Evolutionary conservation across 2,888 invertebrate species (phyloP), one percentile per base, ranked within the genome.

Genomic region (Cheiracanthium punctorium): DNA sequence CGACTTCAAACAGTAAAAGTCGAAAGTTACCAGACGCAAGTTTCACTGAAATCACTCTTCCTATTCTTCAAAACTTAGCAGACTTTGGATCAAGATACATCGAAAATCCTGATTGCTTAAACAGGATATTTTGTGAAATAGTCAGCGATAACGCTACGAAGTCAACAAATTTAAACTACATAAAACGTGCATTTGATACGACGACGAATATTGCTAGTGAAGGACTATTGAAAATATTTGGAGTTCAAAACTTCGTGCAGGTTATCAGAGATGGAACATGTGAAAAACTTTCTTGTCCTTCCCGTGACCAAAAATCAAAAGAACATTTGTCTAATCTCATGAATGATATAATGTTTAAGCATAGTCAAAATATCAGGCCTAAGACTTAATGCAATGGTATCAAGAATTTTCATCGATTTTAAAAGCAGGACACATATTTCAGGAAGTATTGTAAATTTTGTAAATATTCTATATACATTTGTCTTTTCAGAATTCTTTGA

Each of bases 41-140:
- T n/a, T 58, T 58, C 0, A 20, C 41, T 2, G 84, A 79, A 20
- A 24, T 77, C 7, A n/a, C 67, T 12, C 33, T 64, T n/a, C 43
- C 82, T 20, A 37, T 82, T 52, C 20, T 84, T 17, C 73, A 79
- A 48, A 74, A 79, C 30, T 52, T 79, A 30, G 74, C 52, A 1
- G 79, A 77, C 7, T 82, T 82, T 65, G 76, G 77, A 20, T 29
- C 67, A 8, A 77, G 76, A 29, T 82, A 82, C n/a, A n/a, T 77
- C 24, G 79, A 79, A 14, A 52, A 69, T 41, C 67, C 73, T 1
- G 84, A 84, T 14, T 84, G 84, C 24, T 43, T 84, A 1, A 69
- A 73, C 14, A 79, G 69, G 37, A 74, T 79, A 65, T 70, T 84
- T 33, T 84, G 84, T 17, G 43, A 84, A 30, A 84, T 84, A 74